phyloP scores from a whole-genome alignment of 1,140 invertebrate species.

The Zaprionus kolodkinae region DNA sequence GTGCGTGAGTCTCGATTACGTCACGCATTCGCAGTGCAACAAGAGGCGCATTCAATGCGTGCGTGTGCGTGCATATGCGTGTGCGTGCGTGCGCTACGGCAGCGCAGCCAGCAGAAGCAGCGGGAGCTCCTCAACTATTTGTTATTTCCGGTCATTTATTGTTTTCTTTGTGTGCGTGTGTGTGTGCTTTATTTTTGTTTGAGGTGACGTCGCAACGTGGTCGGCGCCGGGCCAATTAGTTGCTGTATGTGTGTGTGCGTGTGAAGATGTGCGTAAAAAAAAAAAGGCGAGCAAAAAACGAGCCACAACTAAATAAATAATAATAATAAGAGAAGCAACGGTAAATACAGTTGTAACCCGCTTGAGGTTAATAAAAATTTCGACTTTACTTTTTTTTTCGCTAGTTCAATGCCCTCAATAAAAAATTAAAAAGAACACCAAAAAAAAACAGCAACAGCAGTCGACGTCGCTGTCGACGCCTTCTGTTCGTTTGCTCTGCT shows the following conservation, averaged over 20 bases:
- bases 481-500: conserved; percentile 31
- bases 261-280: conserved; percentile 35
- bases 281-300: conserved; percentile 45
- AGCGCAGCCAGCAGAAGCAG: conserved; percentile 9
- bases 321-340: conserved; percentile 62
- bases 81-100: background rate
- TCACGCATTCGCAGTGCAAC: conserved; percentile 42
- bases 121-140: conserved; percentile 56
- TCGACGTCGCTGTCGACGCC: conserved; percentile 27
- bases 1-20: conserved; percentile 27
- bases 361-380: conserved; percentile 66
- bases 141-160: conserved; percentile 74
- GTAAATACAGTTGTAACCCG: conserved; percentile 78
- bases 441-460: conserved; percentile 24
- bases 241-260: background rate
- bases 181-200: conserved; percentile 25
- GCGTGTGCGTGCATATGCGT: conserved; percentile 8
- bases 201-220: conserved; percentile 20
- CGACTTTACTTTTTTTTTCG: conserved; percentile 53
- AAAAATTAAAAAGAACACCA: conserved; percentile 28
- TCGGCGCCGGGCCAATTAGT: background rate
- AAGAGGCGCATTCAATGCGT: background rate
- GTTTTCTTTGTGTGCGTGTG: conserved; percentile 19
- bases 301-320: conserved; percentile 44
- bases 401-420: conserved; percentile 69